phyloP scores from a whole-genome alignment of 35 echinoderm and acorn worm genomes.

The Apostichopus japonicus region DNA sequence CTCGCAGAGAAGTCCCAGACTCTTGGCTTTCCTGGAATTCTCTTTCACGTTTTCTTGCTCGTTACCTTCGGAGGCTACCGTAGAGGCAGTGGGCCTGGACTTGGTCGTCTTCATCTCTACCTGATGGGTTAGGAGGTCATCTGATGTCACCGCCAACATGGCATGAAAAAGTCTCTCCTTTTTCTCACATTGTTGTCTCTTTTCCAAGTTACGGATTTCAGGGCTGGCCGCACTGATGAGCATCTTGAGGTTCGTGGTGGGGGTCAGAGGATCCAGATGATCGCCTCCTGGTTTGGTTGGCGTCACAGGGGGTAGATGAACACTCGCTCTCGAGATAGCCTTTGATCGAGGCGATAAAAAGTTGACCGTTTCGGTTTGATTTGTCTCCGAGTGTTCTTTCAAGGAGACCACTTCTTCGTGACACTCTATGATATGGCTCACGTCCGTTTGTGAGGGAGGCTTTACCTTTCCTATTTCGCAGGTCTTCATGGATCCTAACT shows the following conservation, averaged over 20 bases:
- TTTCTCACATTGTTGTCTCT: conserved; percentile 67
- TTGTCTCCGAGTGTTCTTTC: background rate
- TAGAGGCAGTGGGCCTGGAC: background rate
- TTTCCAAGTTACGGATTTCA: conserved; percentile 83
- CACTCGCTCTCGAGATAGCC: conserved; percentile 4
- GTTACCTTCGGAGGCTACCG: background rate
- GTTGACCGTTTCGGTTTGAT: background rate
- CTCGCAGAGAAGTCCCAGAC: conserved; percentile 89
- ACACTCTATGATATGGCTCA: background rate
- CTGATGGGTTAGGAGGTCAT: conserved; percentile 48
- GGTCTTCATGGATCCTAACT: background rate
- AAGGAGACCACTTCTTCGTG: conserved; percentile 16
- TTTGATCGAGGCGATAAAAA: conserved; percentile 29
- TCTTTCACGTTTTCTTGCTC: conserved; percentile 66
- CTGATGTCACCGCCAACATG: conserved; percentile 59
- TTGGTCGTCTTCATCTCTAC: background rate
- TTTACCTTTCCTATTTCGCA: background rate
- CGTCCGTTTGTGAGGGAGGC: background rate
- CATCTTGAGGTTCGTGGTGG: conserved; percentile 93
- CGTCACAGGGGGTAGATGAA: conserved; percentile 52
- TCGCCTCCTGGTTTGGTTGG: conserved; percentile 68
- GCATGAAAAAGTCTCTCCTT: conserved; percentile 73
- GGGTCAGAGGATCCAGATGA: conserved; percentile 79
- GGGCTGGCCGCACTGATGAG: conserved; percentile 81
- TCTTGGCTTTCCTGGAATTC: conserved; percentile 85